Conservation (phyloP, 2,888 invertebrate genomes). For the Fragum fragum region DNA sequence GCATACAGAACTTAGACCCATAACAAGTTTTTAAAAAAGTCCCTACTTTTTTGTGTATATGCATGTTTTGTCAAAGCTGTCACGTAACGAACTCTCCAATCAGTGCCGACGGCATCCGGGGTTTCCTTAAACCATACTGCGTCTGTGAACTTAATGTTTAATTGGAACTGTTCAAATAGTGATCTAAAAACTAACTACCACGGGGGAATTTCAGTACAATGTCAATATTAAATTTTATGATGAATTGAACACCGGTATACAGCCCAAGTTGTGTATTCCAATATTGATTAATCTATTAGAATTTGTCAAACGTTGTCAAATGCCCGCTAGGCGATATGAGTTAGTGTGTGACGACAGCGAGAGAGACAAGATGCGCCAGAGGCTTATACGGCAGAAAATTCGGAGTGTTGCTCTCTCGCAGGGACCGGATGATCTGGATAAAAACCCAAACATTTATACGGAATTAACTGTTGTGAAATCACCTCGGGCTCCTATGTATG, state of each 20-base stretch:
- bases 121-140: too few species aligned
- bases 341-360: slow-evolving; percentile 44
- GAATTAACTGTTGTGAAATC: slow-evolving; percentile 57
- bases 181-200: not conserved
- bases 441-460: slow-evolving; percentile 26
- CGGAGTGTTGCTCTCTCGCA: slow-evolving; percentile 37
- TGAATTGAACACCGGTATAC: slow-evolving; percentile 6
- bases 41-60: too few species aligned
- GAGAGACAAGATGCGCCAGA: slow-evolving; percentile 32
- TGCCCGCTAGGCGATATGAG: slow-evolving; percentile 48
- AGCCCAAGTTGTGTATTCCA: slow-evolving; percentile 1
- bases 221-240: slow-evolving; percentile 24
- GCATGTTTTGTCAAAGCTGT: too few species aligned
- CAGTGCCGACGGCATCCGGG: too few species aligned
- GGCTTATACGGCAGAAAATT: slow-evolving; percentile 34
- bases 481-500: slow-evolving; percentile 61
- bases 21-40: too few species aligned
- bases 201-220: not conserved
- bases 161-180: not conserved
- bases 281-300: slow-evolving; percentile 3
- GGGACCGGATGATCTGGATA: slow-evolving; percentile 28
- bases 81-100: too few species aligned
- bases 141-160: not conserved
- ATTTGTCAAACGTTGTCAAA: slow-evolving; percentile 25
- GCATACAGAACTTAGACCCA: too few species aligned